Evolutionary conservation across 2,113 vertebrate genomes (phyloP).

Genomic region (Prinia subflava): DNA sequence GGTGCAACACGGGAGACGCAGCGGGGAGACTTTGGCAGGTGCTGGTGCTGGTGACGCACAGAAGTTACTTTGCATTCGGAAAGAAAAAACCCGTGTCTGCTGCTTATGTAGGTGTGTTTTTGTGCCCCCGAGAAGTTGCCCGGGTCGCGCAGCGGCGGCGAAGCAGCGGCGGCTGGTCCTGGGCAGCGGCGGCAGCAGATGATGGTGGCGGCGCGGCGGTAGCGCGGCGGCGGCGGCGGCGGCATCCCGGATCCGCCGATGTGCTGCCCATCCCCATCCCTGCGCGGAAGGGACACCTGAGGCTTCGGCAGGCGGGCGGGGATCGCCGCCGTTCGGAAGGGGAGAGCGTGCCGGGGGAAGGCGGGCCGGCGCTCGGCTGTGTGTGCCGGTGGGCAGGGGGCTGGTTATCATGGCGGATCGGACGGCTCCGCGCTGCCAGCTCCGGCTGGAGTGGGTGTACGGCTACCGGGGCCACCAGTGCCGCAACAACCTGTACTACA

Average conservation of each 20-base stretch:
- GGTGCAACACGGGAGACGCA: not conserved
- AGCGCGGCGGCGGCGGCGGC: not conserved
- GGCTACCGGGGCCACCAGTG: slow-evolving; percentile 98
- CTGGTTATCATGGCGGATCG: slow-evolving; percentile 88
- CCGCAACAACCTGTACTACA: slow-evolving; percentile 99
- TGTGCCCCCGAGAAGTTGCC: not conserved
- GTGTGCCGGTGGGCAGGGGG: slow-evolving; percentile 38
- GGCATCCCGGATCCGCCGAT: slow-evolving; percentile 14
- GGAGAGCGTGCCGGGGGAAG: not conserved
- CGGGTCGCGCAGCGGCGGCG: slow-evolving; percentile 43
- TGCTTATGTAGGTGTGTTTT: not conserved
- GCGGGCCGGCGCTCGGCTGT: not conserved
- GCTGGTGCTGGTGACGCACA: slow-evolving; percentile 16
- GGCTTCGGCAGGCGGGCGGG: slow-evolving; percentile 42
- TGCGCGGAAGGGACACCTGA: slow-evolving; percentile 51
- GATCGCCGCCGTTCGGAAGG: not conserved
- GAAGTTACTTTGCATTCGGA: not conserved
- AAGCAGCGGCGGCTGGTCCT: slow-evolving; percentile 50
- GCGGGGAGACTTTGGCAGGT: slow-evolving; percentile 11
- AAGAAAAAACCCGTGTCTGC: not conserved
- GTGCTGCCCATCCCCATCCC: slow-evolving; percentile 12
- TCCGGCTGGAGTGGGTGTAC: slow-evolving; percentile 96
- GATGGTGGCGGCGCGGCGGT: slow-evolving; percentile 65
- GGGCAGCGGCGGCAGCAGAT: slow-evolving; percentile 57
- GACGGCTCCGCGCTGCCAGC: slow-evolving; percentile 91